Percentiles rank a stretch among this genome's conserved stretches.
These are phyloP conservation scores for Drosophila persimilis DNA, from an alignment of 1,140 invertebrate genomes.

Conservation along the genomic window DNA sequence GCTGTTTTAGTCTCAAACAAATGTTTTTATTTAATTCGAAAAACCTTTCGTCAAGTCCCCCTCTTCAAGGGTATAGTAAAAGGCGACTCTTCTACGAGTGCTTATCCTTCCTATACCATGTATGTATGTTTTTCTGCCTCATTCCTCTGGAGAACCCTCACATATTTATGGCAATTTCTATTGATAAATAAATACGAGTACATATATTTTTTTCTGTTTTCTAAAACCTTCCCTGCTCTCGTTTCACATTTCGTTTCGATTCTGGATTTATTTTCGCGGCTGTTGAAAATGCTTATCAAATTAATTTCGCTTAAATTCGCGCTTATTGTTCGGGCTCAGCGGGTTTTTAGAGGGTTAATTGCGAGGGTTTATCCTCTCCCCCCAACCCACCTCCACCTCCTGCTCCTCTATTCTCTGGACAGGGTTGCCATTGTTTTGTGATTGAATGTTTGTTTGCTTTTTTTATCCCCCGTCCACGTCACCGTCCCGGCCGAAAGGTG, in stretches of 20 bases:
- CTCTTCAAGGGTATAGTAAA: no score
- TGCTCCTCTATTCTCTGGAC: no score
- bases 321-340: conserved; percentile 63
- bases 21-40: no score
- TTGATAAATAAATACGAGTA: no score
- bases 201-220: background rate
- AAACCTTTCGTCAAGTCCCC: no score
- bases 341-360: conserved; percentile 70
- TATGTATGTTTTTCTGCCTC: no score
- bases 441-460: conserved; percentile 61
- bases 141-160: background rate
- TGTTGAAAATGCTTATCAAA: conserved; percentile 78
- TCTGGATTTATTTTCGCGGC: conserved; percentile 12
- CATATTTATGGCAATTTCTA: background rate
- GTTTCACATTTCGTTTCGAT: background rate
- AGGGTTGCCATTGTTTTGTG: conserved; percentile 21
- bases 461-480: conserved; percentile 16
- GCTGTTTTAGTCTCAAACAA: no score
- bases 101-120: no score
- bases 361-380: conserved; percentile 56
- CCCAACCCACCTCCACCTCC: background rate
- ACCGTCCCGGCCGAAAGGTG: conserved; percentile 16
- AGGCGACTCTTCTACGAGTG: no score
- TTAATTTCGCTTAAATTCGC: conserved; percentile 80
- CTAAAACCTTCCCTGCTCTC: conserved; percentile 23